Percentiles rank a stretch among this genome's conserved stretches.
These are phyloP conservation scores for Pseudoatta argentina DNA, from an alignment of 1,140 invertebrate genomes.

Conservation along the genomic window DNA sequence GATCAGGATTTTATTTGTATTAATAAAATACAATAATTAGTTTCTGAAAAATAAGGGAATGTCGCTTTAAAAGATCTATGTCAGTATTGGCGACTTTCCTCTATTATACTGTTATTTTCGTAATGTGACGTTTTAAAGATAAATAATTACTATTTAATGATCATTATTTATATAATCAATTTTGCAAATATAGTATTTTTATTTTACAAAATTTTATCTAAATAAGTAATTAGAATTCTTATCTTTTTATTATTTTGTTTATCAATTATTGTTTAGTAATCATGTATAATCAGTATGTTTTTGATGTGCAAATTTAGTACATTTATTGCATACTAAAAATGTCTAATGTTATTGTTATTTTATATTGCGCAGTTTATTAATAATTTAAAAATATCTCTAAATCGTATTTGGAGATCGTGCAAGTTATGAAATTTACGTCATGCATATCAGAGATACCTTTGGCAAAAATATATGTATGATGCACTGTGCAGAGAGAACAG, in stretches of 20 bases:
- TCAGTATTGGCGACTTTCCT: too few relatives aligned
- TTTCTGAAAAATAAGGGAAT: too few relatives aligned
- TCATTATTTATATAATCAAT: background rate
- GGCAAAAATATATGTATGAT: constrained; percentile 36
- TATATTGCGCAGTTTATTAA: background rate
- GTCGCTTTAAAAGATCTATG: too few relatives aligned
- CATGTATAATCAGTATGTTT: background rate
- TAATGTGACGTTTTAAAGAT: too few relatives aligned
- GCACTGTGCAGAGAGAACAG: background rate
- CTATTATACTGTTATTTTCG: too few relatives aligned
- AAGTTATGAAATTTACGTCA: constrained; percentile 26
- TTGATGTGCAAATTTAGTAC: background rate
- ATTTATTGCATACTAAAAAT: background rate
- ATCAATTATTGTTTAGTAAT: background rate
- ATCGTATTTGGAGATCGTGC: background rate
- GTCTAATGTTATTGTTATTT: background rate
- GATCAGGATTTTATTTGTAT: too few relatives aligned
- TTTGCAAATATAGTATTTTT: background rate
- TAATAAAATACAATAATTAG: too few relatives aligned
- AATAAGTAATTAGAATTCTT: background rate
- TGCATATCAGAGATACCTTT: background rate
- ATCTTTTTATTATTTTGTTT: background rate
- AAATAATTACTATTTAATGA: background rate
- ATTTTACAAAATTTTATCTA: background rate
- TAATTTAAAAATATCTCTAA: constrained; percentile 11